Evolutionary conservation across 1,140 invertebrate genomes (phyloP), one percentile per base, ranked within the genome.

Genomic region (Delia radicum): DNA sequence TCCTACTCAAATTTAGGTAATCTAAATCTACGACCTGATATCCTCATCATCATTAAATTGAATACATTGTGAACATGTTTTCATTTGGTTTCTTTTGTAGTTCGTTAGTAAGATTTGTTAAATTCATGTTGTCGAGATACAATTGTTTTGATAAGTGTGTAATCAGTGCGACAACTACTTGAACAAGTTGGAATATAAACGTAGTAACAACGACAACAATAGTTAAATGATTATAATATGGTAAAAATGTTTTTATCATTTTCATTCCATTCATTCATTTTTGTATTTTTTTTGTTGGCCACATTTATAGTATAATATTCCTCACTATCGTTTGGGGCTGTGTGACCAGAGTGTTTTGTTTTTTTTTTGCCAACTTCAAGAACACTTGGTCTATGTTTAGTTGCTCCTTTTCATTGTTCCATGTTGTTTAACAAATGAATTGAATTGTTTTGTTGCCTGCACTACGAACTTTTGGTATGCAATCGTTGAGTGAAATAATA

Each of bases 141-240:
- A 69, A 37, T 67, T 33, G 65, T 69, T 69, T 21, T 33, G 65
- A 37, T 69, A 69, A 69, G 65, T 21, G 18, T 31, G 63, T 69
- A 69, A 69, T 69, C 65, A 69, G 65, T 37, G 65, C 31, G 65
- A 69, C 65, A 69, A 37, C 29, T 33, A 69, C n/a, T 33, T 21
- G 29, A 69, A 69, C 65, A 69, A 69, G n/a, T 55, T 10, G 5
- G 48, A 55, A 55, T 55, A 55, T n/a, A 55, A 55, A 15, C 24
- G 48, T 21, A 67, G 24, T 21, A 27, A 63, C 62, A 28, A 33
- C 65, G 18, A 69, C 28, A 67, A 67, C 29, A 69, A 69, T 69
- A 33, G 65, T 69, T 33, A 69, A 69, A 69, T 33, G 65, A 69
- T 69, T 33, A 69, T 69, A 33, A 31, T 67, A 7, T 67, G 28